phyloP scores from a whole-genome alignment of 2,797 vertebrate genomes.

The Scomberomorus guttatus region DNA sequence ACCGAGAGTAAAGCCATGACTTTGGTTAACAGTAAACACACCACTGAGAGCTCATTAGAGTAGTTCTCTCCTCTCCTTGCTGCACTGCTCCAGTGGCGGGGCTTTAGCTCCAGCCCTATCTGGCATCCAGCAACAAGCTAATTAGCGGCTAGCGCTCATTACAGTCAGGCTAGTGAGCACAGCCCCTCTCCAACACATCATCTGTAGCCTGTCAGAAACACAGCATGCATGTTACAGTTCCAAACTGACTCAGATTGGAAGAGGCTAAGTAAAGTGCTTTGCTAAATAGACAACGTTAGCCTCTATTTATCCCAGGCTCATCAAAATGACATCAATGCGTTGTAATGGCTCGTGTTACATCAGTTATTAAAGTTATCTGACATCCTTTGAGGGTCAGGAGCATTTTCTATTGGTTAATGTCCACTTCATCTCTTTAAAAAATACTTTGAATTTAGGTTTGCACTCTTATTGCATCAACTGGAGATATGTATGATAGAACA shows the following conservation, averaged over 20 bases:
- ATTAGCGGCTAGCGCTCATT: slow-evolving; percentile 82
- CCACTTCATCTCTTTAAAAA: slow-evolving; percentile 17
- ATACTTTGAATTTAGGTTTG: slow-evolving; percentile 27
- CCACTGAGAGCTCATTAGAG: slow-evolving; percentile 85
- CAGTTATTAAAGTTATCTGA: slow-evolving; percentile 40
- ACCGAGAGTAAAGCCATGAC: slow-evolving; percentile 74
- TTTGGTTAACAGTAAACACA: slow-evolving; percentile 84
- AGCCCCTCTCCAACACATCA: slow-evolving; percentile 68
- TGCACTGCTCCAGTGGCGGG: slow-evolving; percentile 73
- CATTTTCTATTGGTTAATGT: slow-evolving; percentile 19
- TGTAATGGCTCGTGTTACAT: slow-evolving; percentile 46
- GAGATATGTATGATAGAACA: slow-evolving; percentile 10
- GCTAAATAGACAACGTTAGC: slow-evolving; percentile 62
- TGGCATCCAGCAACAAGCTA: slow-evolving; percentile 79
- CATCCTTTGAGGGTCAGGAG: slow-evolving; percentile 19
- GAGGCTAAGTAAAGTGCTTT: slow-evolving; percentile 59
- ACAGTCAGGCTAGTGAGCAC: slow-evolving; percentile 70
- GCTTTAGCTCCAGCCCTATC: slow-evolving; percentile 73
- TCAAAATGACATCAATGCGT: slow-evolving; percentile 51
- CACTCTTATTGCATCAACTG: slow-evolving; percentile 27
- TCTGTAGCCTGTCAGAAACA: slow-evolving; percentile 77
- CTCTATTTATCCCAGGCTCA: slow-evolving; percentile 53
- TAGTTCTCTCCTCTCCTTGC: slow-evolving; percentile 64
- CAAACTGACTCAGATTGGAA: slow-evolving; percentile 60
- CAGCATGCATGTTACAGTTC: slow-evolving; percentile 62